phyloP scores from a whole-genome alignment of 2,888 invertebrate species.

The Agriopis leucophaearia region DNA sequence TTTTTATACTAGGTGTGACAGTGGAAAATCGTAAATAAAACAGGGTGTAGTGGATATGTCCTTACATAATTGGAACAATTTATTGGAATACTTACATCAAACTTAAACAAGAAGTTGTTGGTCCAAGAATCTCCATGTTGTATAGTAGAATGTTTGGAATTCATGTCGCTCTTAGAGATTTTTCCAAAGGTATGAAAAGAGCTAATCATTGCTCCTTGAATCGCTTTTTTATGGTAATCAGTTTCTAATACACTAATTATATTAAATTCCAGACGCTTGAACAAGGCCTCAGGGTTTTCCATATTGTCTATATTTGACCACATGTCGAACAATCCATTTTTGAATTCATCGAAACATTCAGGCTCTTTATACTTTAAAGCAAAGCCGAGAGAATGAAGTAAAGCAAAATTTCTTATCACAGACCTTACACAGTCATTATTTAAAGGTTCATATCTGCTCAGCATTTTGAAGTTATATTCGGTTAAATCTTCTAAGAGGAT shows the following conservation, averaged over 20 bases:
- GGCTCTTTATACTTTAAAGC: conserved; percentile 54
- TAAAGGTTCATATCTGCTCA: conserved; percentile 53
- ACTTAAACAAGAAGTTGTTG: conserved; percentile 61
- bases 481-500: conserved; percentile 62
- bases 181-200: conserved; percentile 18
- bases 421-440: conserved; percentile 49
- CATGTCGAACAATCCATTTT: conserved; percentile 39
- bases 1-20: no score
- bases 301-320: conserved; percentile 18
- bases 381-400: conserved; percentile 55
- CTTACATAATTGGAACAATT: not conserved
- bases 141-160: conserved; percentile 51
- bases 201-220: conserved; percentile 28
- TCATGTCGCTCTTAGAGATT: conserved; percentile 41
- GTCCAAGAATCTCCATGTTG: conserved; percentile 62
- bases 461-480: conserved; percentile 48
- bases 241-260: conserved; percentile 32
- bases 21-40: no score
- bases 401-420: conserved; percentile 53
- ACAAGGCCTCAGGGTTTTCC: conserved; percentile 9
- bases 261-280: conserved; percentile 27
- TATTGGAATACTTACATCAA: conserved; percentile 44
- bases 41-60: no score
- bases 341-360: conserved; percentile 40
- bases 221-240: conserved; percentile 35